These are phyloP conservation scores for Megaceryle alcyon DNA, from an alignment of 2,797 vertebrate genomes.

Conservation along the genomic window DNA sequence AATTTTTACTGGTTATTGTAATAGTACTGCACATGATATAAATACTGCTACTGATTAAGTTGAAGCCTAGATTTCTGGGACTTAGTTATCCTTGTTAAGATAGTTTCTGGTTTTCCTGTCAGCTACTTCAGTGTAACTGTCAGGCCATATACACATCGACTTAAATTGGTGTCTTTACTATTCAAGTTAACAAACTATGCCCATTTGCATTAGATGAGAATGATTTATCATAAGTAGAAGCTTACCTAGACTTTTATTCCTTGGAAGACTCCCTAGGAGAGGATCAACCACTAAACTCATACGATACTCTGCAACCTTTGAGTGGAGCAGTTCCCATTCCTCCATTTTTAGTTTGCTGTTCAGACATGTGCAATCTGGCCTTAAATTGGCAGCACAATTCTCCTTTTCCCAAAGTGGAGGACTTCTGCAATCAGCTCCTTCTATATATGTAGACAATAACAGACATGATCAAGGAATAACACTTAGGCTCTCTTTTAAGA, in stretches of 20 bases:
- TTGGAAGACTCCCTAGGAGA: background rate
- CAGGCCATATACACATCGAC: background rate
- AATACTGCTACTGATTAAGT: background rate
- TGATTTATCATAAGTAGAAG: background rate
- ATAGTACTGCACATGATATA: background rate
- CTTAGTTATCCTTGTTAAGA: background rate
- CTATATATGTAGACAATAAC: conserved; percentile 32
- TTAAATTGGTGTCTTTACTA: background rate
- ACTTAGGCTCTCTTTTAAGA: conserved; percentile 19
- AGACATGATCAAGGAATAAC: conserved; percentile 13
- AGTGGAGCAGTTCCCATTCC: background rate
- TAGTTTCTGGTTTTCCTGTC: background rate
- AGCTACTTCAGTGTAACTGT: background rate
- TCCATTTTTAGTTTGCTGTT: background rate
- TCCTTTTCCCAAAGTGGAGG: conserved; percentile 23
- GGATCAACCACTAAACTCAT: background rate
- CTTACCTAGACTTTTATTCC: background rate
- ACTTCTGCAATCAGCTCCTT: conserved; percentile 31
- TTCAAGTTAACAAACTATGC: background rate
- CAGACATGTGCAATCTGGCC: background rate
- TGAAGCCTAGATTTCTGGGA: background rate
- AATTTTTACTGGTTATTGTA: background rate
- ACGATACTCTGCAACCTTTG: background rate
- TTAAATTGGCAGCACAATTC: background rate
- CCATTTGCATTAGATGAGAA: background rate